These are phyloP conservation scores for Pyrocoelia pectoralis DNA, from an alignment of 2,888 invertebrate genomes.

Conservation along the genomic window DNA sequence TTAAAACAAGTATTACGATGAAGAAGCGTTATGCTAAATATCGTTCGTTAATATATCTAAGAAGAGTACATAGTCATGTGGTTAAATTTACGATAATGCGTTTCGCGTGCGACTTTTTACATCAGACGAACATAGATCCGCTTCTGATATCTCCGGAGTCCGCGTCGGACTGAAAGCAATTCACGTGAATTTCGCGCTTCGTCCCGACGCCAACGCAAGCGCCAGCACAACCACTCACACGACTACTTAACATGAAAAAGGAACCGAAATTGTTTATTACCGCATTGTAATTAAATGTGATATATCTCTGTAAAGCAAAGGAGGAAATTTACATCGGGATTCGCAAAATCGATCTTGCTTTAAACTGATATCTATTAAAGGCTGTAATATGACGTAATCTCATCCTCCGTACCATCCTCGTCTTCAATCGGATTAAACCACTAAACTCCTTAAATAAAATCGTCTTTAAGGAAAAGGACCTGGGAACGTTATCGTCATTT, in stretches of 20 bases:
- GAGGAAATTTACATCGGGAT: neutral
- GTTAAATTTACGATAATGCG: too few relatives aligned
- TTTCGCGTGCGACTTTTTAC: neutral
- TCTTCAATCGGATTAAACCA: constrained; percentile 38
- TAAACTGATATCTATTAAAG: constrained; percentile 37
- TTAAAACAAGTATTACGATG: neutral
- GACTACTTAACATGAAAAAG: constrained; percentile 21
- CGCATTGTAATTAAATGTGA: constrained; percentile 50
- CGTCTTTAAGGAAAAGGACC: constrained; percentile 32
- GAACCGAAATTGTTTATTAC: constrained; percentile 42
- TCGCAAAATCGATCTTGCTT: constrained; percentile 7
- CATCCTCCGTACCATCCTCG: constrained; percentile 41
- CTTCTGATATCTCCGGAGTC: constrained; percentile 42
- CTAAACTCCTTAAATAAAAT: constrained; percentile 37
- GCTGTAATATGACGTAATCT: constrained; percentile 41
- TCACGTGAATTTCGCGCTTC: constrained; percentile 45
- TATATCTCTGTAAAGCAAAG: constrained; percentile 40
- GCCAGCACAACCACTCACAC: constrained; percentile 43
- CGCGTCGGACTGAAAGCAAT: constrained; percentile 51
- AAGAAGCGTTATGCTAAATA: neutral
- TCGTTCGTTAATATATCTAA: too few relatives aligned
- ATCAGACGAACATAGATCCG: constrained; percentile 6
- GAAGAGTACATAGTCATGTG: too few relatives aligned
- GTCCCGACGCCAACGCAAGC: constrained; percentile 42
- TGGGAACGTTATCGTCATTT: constrained; percentile 30